Evolutionary conservation across 2,113 vertebrate genomes (phyloP).

Genomic region (Siphamia tubifer): DNA sequence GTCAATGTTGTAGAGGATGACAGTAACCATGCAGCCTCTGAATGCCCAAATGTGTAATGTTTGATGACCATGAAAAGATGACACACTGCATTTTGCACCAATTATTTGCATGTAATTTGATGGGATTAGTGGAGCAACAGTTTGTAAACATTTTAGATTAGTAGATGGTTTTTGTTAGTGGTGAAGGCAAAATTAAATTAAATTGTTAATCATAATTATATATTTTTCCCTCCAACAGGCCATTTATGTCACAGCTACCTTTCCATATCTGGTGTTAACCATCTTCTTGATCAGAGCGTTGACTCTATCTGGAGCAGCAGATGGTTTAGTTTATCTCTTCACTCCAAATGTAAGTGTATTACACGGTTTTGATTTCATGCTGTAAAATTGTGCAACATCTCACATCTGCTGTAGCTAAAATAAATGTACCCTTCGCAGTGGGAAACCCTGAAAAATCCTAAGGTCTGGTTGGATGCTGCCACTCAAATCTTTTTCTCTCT

Average conservation of each 20-base stretch:
- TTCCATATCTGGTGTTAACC: constrained; percentile 86
- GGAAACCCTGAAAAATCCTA: constrained; percentile 77
- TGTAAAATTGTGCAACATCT: not conserved
- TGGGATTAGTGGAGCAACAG: no score
- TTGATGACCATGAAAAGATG: no score
- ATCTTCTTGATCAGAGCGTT: constrained; percentile 85
- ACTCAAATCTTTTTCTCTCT: constrained; percentile 91
- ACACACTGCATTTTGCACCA: no score
- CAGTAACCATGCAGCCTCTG: no score
- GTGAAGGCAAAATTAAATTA: not conserved
- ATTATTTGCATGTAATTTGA: no score
- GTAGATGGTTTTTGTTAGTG: no score
- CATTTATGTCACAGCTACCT: constrained; percentile 85
- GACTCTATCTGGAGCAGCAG: constrained; percentile 81
- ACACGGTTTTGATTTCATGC: not conserved
- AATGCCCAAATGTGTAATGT: no score
- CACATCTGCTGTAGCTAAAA: not conserved
- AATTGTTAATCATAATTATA: not conserved
- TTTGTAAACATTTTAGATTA: no score
- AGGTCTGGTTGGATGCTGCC: constrained; percentile 88
- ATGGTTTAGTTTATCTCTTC: constrained; percentile 85
- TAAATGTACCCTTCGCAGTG: constrained; percentile 71
- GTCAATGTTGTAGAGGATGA: no score
- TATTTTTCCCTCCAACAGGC: constrained; percentile 73
- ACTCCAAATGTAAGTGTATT: constrained; percentile 82